These are phyloP conservation scores for Macrotus californicus DNA, from an alignment of 2,113 vertebrate genomes.

Conservation along the genomic window DNA sequence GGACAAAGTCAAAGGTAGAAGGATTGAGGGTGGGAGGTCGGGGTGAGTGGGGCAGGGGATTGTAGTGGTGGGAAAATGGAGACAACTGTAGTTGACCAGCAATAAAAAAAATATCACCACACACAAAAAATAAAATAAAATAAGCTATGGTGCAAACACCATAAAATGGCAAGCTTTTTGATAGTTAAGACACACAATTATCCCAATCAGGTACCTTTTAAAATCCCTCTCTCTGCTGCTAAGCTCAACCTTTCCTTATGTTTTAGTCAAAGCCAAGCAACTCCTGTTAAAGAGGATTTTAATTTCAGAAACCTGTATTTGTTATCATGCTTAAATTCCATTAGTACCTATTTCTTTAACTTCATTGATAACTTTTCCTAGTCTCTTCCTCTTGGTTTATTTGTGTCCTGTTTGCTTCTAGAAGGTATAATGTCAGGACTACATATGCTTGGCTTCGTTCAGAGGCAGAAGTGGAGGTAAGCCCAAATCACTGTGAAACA, in stretches of 20 bases:
- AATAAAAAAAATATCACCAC: too few relatives aligned
- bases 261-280: neutral
- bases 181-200: fast-evolving
- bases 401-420: neutral
- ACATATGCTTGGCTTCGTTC: neutral
- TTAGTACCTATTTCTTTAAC: neutral
- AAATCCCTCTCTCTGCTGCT: neutral
- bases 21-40: too few relatives aligned
- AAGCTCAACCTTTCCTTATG: neutral
- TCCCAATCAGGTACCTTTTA: neutral
- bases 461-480: neutral
- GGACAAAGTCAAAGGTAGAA: too few relatives aligned
- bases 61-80: too few relatives aligned
- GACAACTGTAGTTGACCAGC: too few relatives aligned
- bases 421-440: neutral
- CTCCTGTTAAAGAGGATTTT: neutral
- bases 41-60: too few relatives aligned
- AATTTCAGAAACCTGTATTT: neutral
- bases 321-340: neutral
- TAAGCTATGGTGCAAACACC: neutral
- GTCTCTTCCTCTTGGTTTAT: neutral
- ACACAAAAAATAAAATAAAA: neutral
- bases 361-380: neutral
- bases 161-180: neutral
- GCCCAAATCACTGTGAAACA: neutral